A percentile compares a stretch with the other conserved stretches of the same genome.
Evolutionary conservation across 2,113 vertebrate genomes (phyloP).

Genomic region (Motacilla alba): DNA sequence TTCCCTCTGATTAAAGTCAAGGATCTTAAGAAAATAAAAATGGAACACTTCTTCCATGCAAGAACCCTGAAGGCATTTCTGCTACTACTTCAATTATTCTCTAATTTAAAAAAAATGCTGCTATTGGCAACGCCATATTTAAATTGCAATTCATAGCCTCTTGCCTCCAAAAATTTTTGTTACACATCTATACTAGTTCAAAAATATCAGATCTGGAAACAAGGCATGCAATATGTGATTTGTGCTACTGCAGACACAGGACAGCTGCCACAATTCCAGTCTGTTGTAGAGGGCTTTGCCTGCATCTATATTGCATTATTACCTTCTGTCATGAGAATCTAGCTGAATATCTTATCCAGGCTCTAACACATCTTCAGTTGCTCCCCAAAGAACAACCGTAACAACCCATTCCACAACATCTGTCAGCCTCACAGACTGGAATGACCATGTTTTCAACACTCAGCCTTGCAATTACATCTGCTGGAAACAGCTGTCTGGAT

Average conservation of each 20-base stretch:
- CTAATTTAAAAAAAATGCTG: neutral
- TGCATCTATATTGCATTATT: constrained; percentile 12
- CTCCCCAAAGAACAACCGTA: neutral
- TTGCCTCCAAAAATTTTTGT: neutral
- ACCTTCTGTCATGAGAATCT: neutral
- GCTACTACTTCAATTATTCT: neutral
- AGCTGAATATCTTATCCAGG: neutral
- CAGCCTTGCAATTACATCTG: neutral
- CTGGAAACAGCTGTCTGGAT: neutral
- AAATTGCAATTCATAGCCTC: neutral
- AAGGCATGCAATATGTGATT: neutral
- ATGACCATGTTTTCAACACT: neutral
- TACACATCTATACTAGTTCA: neutral
- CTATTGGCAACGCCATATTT: neutral
- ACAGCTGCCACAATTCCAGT: neutral
- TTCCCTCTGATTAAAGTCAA: neutral
- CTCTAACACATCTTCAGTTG: neutral
- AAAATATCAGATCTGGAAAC: neutral
- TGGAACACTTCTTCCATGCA: neutral
- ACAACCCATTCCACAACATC: neutral
- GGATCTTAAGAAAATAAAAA: neutral
- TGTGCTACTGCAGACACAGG: neutral
- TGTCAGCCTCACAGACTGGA: neutral
- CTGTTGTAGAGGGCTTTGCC: neutral
- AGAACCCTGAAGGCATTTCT: neutral